These are phyloP conservation scores for Meloe dianella DNA, from an alignment of 2,888 invertebrate genomes.

Conservation along the genomic window DNA sequence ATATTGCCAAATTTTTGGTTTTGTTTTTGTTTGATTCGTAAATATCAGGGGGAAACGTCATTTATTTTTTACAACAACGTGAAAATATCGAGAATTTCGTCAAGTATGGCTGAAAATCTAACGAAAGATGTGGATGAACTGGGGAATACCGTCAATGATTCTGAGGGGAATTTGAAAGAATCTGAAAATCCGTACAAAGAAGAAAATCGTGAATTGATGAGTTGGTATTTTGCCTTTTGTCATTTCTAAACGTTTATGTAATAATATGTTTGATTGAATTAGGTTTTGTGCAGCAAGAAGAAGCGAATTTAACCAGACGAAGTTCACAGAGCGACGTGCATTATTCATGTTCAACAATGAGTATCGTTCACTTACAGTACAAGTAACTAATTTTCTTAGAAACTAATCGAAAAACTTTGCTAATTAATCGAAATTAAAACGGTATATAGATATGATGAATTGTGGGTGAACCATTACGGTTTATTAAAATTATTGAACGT, in stretches of 20 bases:
- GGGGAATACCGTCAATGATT: slow-evolving; percentile 35
- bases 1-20: background rate
- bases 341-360: slow-evolving; percentile 63
- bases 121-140: slow-evolving; percentile 28
- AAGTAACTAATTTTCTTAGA: slow-evolving; percentile 55
- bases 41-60: no score
- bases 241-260: background rate
- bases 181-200: slow-evolving; percentile 44
- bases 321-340: slow-evolving; percentile 48
- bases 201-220: slow-evolving; percentile 50
- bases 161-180: slow-evolving; percentile 46
- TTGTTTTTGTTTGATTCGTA: no score
- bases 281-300: background rate
- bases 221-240: slow-evolving; percentile 31
- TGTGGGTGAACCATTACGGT: slow-evolving; percentile 50
- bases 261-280: background rate
- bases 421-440: background rate
- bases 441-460: slow-evolving; percentile 53
- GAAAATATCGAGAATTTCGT: background rate
- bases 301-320: background rate
- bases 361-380: slow-evolving; percentile 64
- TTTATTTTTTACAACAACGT: no score
- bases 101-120: slow-evolving; percentile 8
- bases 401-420: background rate
- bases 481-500: slow-evolving; percentile 51